A percentile compares a stretch with the other conserved stretches of the same genome.
Evolutionary conservation across 2,797 vertebrate genomes (phyloP).

Genomic region (Hephaestus fuliginosus): DNA sequence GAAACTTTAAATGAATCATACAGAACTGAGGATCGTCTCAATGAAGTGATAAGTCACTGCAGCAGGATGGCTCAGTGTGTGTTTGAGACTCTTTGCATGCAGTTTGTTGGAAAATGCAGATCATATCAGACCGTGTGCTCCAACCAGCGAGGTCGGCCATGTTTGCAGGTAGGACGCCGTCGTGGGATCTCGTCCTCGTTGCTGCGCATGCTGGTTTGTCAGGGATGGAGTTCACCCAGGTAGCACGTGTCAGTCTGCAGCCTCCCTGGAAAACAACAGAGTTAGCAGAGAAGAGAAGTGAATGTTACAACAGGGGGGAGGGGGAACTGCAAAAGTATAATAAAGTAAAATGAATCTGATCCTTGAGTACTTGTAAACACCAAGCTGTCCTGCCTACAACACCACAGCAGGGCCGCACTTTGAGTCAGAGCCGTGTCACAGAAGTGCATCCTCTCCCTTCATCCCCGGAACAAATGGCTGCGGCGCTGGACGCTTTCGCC

Average conservation of each 20-base stretch:
- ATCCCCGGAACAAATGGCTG: slow-evolving; percentile 54
- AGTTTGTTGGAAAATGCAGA: neutral
- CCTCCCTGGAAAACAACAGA: neutral
- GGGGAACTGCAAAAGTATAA: neutral
- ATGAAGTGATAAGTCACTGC: neutral
- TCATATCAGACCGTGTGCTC: neutral
- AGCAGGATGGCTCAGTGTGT: neutral
- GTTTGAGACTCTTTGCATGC: neutral
- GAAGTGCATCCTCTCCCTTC: slow-evolving; percentile 41
- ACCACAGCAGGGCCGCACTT: slow-evolving; percentile 3
- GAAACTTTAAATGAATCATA: neutral
- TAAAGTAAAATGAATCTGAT: neutral
- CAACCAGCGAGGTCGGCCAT: neutral
- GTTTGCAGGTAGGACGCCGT: neutral
- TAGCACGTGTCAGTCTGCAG: neutral
- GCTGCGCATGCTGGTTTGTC: neutral
- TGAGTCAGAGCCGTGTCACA: slow-evolving; percentile 16
- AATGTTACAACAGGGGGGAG: no score
- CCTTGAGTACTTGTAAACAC: neutral
- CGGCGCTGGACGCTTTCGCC: slow-evolving; percentile 39
- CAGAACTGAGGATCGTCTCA: neutral
- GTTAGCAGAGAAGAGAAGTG: neutral
- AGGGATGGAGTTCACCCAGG: no score
- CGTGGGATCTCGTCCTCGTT: neutral
- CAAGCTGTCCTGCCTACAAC: neutral